A percentile compares a stretch with the other conserved stretches of the same genome.
Evolutionary conservation across 2,888 invertebrate species (phyloP).

Genomic region (Aelia acuminata): DNA sequence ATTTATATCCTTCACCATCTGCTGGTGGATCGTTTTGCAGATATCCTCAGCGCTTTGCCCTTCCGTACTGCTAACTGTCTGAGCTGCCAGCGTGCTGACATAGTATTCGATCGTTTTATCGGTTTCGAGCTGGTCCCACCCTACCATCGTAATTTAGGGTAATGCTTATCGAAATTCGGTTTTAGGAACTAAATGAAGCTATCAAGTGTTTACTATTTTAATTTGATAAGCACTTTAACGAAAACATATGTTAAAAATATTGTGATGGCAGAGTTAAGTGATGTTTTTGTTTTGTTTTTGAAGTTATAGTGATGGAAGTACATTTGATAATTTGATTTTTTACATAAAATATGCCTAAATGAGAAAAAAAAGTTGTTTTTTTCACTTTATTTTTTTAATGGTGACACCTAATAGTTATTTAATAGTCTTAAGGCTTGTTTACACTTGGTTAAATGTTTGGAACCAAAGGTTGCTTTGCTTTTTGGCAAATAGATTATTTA

Average conservation of each 20-base stretch:
- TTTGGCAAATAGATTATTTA: too few species aligned
- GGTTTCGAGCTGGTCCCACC: neutral
- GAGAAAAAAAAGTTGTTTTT: too few species aligned
- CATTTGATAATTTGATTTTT: too few species aligned
- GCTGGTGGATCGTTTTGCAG: neutral
- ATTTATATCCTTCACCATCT: neutral
- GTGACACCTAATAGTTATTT: too few species aligned
- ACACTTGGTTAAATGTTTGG: too few species aligned
- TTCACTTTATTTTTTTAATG: too few species aligned
- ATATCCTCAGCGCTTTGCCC: neutral
- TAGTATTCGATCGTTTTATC: neutral
- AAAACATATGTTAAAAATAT: neutral
- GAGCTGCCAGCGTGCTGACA: neutral
- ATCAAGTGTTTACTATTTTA: neutral
- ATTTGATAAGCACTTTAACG: neutral
- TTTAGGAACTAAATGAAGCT: neutral
- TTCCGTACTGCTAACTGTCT: neutral
- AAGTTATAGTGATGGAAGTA: neutral
- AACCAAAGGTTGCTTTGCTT: too few species aligned
- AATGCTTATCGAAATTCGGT: neutral
- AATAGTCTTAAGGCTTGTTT: too few species aligned
- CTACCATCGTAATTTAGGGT: neutral
- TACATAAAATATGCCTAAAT: too few species aligned
- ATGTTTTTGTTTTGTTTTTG: neutral
- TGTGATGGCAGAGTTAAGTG: neutral